These are phyloP conservation scores for Tipula helvola DNA, from an alignment of 2,888 invertebrate species.

Conservation along the genomic window DNA sequence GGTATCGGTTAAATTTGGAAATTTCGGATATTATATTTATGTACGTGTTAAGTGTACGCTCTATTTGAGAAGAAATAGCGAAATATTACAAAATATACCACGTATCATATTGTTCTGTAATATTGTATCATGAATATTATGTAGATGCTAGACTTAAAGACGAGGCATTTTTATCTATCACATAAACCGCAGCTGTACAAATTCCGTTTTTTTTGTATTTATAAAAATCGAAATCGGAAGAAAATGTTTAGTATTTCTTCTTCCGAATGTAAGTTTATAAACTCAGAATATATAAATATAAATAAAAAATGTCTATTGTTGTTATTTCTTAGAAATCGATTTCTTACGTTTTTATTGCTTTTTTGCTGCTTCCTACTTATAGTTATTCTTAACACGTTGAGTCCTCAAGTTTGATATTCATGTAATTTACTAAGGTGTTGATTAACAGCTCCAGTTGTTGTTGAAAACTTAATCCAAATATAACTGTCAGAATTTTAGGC, in stretches of 20 bases:
- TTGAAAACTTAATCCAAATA: too few species aligned
- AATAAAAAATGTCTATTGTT: not conserved
- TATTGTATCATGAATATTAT: not conserved
- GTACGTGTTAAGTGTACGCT: not conserved
- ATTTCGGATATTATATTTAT: too few species aligned
- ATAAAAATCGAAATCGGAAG: not conserved
- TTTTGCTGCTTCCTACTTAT: not conserved
- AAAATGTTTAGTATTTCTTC: not conserved
- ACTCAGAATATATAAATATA: not conserved
- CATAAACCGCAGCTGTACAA: not conserved
- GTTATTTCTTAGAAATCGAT: not conserved
- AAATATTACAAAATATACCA: not conserved
- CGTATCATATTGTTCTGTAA: not conserved
- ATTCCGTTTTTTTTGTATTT: not conserved
- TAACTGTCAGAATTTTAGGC: too few species aligned
- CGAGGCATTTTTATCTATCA: not conserved
- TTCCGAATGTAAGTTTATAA: not conserved
- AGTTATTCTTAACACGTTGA: not conserved
- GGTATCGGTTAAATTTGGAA: not conserved
- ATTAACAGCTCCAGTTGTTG: too few species aligned
- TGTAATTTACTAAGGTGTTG: too few species aligned
- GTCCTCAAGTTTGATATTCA: not conserved
- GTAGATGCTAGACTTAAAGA: not conserved
- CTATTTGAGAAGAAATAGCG: not conserved
- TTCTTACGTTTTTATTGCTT: not conserved